phyloP scores from a whole-genome alignment of 2,888 invertebrate genomes.

The Mallateleia sp. region DNA sequence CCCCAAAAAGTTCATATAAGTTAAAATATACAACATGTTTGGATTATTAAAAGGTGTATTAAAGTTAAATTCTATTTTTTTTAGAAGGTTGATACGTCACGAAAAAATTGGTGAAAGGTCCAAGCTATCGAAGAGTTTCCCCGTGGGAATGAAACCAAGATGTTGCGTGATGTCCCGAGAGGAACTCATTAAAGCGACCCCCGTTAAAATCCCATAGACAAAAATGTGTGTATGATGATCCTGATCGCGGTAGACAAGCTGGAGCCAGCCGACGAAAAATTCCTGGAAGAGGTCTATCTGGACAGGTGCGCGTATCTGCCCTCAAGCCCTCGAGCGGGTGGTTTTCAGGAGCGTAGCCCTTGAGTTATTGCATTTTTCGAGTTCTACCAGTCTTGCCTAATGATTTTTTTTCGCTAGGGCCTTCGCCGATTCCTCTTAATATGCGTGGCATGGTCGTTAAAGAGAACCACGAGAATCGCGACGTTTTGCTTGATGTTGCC shows the following conservation, averaged over 20 bases:
- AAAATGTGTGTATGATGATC: conserved; percentile 86
- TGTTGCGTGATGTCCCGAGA: conserved; percentile 1
- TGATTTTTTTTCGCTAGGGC: conserved; percentile 81
- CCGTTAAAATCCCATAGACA: conserved; percentile 83
- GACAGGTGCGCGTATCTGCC: conserved; percentile 88
- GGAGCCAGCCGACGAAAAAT: conserved; percentile 87
- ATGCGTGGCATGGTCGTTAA: conserved; percentile 71
- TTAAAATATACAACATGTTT: no score
- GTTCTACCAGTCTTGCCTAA: conserved; percentile 84
- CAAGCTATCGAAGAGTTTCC: conserved; percentile 5
- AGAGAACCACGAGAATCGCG: conserved; percentile 25
- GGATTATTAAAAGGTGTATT: no score
- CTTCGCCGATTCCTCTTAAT: conserved; percentile 71
- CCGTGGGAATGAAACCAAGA: conserved; percentile 56
- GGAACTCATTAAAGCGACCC: conserved; percentile 87
- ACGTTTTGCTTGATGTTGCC: conserved; percentile 61
- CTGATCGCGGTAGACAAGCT: conserved; percentile 88
- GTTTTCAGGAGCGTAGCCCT: conserved; percentile 86
- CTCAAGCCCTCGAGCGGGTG: conserved; percentile 81
- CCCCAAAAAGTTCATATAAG: no score
- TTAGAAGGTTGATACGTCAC: neutral
- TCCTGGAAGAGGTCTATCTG: conserved; percentile 88
- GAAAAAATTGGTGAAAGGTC: neutral
- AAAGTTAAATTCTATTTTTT: neutral
- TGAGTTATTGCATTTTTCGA: conserved; percentile 88